These are phyloP conservation scores for Amblyopsis hoosieri DNA, from an alignment of 2,797 vertebrate genomes.

Conservation along the genomic window DNA sequence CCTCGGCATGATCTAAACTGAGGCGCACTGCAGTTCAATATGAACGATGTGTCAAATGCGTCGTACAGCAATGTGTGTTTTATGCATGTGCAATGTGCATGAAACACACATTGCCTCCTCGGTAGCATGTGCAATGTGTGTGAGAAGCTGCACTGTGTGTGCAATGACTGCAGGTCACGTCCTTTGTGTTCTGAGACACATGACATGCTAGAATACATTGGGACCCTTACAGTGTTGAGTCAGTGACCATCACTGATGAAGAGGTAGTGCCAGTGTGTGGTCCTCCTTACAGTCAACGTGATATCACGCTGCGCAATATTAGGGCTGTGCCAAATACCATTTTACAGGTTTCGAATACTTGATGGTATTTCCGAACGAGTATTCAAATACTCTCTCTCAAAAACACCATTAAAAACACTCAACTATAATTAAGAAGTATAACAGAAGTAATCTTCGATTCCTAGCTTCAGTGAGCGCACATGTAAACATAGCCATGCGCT, in stretches of 20 bases:
- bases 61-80: conserved; percentile 2
- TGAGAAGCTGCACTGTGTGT: conserved; percentile 1
- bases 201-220: too few relatives aligned
- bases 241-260: conserved; percentile 32
- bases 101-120: too few relatives aligned
- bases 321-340: conserved; percentile 42
- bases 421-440: too few relatives aligned
- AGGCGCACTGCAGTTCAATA: conserved; percentile 25
- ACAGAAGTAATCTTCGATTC: too few relatives aligned
- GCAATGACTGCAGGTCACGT: conserved; percentile 22
- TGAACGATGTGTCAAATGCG: conserved; percentile 17
- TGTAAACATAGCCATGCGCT: too few relatives aligned
- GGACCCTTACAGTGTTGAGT: too few relatives aligned
- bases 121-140: not conserved
- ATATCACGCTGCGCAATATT: conserved; percentile 36
- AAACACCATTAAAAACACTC: too few relatives aligned
- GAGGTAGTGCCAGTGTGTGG: conserved; percentile 41
- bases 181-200: too few relatives aligned
- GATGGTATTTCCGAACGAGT: too few relatives aligned
- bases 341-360: too few relatives aligned
- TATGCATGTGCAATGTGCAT: not conserved
- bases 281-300: conserved; percentile 26
- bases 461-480: too few relatives aligned
- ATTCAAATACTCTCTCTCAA: too few relatives aligned
- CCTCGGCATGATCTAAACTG: not conserved